Evolutionary conservation across 2,797 vertebrate genomes (phyloP).

Genomic region (Hypotaenidia philippensis): DNA sequence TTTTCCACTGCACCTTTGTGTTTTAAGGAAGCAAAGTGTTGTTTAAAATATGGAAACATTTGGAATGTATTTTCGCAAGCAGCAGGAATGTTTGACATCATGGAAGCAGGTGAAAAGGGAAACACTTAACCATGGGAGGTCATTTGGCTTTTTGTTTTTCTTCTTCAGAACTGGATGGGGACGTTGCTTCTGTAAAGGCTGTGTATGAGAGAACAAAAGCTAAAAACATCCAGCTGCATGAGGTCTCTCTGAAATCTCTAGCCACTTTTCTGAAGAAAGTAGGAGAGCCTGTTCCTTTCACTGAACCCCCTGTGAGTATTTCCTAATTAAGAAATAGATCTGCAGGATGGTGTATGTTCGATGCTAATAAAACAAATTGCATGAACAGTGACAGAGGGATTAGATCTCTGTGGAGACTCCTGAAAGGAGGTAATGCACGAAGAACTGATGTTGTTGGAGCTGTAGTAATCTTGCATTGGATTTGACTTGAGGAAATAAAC

Average conservation of each 20-base stretch:
- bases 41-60: neutral
- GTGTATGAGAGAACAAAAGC: conserved; percentile 82
- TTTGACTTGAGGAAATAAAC: conserved; percentile 30
- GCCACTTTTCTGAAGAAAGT: conserved; percentile 84
- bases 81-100: neutral
- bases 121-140: neutral
- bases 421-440: conserved; percentile 35
- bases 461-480: conserved; percentile 7
- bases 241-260: conserved; percentile 90
- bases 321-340: conserved; percentile 67
- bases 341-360: neutral
- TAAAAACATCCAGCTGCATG: conserved; percentile 78
- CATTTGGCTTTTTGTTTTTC: neutral
- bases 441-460: conserved; percentile 40
- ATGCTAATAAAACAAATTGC: conserved; percentile 35
- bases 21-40: neutral
- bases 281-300: conserved; percentile 87
- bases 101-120: neutral
- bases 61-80: neutral
- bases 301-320: conserved; percentile 92
- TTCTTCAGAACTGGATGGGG: conserved; percentile 83
- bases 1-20: neutral
- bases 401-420: conserved; percentile 50
- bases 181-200: conserved; percentile 85
- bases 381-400: conserved; percentile 67